Conservation (phyloP, 2,888 invertebrate genomes). For the Labia minor region DNA sequence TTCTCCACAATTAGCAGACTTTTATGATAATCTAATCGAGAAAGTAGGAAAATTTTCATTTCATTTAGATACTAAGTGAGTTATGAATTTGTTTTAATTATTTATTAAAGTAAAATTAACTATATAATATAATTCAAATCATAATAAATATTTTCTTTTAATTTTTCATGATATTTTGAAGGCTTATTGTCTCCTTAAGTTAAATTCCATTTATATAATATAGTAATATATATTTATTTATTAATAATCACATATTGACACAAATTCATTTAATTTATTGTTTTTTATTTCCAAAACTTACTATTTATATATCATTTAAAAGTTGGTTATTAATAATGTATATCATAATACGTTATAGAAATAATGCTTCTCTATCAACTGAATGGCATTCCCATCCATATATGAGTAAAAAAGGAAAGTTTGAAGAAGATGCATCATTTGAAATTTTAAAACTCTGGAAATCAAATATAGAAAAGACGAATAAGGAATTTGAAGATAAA, state of each 20-base stretch:
- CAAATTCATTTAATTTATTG: too few species aligned
- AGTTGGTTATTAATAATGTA: too few species aligned
- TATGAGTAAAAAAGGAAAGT: constrained; percentile 18
- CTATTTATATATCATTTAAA: too few species aligned
- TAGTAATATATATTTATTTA: too few species aligned
- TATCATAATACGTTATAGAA: neutral
- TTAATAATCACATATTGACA: too few species aligned
- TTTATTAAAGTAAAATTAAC: constrained; percentile 27
- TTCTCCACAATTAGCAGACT: constrained; percentile 62
- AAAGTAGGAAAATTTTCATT: constrained; percentile 51
- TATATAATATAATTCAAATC: too few species aligned
- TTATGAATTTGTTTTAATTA: constrained; percentile 25
- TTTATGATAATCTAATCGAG: constrained; percentile 64
- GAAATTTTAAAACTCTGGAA: neutral
- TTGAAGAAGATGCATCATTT: constrained; percentile 22
- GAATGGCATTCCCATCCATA: constrained; percentile 25
- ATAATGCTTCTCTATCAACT: neutral
- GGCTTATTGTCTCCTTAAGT: too few species aligned
- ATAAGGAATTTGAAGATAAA: neutral
- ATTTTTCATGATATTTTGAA: too few species aligned
- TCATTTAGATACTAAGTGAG: constrained; percentile 41
- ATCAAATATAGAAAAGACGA: neutral
- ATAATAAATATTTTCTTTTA: too few species aligned
- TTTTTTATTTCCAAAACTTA: too few species aligned
- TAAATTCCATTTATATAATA: too few species aligned